Evolutionary conservation across 2,797 vertebrate species (phyloP).

Genomic region (Dendrocincla fuliginosa): DNA sequence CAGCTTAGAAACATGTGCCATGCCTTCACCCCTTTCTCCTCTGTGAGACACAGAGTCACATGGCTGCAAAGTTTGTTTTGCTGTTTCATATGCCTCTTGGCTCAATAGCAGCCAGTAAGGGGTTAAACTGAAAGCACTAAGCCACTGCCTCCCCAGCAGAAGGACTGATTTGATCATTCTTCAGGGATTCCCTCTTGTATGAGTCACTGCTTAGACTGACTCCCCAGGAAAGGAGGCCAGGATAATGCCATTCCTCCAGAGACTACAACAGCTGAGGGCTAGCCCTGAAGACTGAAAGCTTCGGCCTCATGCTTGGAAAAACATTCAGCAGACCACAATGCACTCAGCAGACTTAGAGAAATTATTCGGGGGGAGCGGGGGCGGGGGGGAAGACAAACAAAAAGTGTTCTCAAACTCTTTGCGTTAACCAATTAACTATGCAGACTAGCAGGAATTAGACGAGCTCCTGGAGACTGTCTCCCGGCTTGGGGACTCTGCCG

Average conservation of each 20-base stretch:
- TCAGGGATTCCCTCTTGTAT: constrained; percentile 86
- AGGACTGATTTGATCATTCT: constrained; percentile 77
- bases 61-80: not conserved
- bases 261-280: constrained; percentile 70
- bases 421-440: not conserved
- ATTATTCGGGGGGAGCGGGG: not conserved
- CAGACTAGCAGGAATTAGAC: not conserved
- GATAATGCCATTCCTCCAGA: constrained; percentile 73
- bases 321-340: not conserved
- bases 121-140: constrained; percentile 56
- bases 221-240: constrained; percentile 62
- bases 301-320: constrained; percentile 44
- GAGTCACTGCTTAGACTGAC: constrained; percentile 80
- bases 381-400: not conserved
- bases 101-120: constrained; percentile 5
- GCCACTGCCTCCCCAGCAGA: constrained; percentile 18
- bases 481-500: not conserved
- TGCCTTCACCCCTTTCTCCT: not conserved
- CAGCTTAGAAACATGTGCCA: not conserved
- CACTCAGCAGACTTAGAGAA: not conserved
- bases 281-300: constrained; percentile 39
- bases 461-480: not conserved
- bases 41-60: not conserved
- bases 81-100: not conserved
- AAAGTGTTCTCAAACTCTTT: constrained; percentile 4